Conservation (phyloP, 2,888 invertebrate species). For the Vanessa cardui region DNA sequence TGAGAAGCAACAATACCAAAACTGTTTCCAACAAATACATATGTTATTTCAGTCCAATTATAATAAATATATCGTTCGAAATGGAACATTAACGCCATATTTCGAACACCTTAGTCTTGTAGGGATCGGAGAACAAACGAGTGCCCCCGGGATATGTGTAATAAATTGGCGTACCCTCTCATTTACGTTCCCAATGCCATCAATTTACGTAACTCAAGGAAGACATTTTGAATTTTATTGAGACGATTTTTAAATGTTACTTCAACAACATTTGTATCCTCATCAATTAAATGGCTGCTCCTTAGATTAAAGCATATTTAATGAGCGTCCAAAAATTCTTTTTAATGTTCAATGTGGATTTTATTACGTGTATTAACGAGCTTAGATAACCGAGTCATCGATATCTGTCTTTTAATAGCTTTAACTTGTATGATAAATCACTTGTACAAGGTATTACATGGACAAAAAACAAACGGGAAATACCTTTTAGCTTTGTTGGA, state of each 20-base stretch:
- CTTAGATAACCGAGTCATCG: slow-evolving; percentile 33
- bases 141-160: slow-evolving; percentile 67
- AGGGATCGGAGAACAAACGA: slow-evolving; percentile 62
- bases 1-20: slow-evolving; percentile 16
- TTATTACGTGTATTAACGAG: slow-evolving; percentile 39
- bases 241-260: slow-evolving; percentile 15
- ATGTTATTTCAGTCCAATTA: slow-evolving; percentile 36
- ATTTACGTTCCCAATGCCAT: slow-evolving; percentile 58
- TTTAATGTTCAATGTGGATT: slow-evolving; percentile 36
- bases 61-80: slow-evolving; percentile 68
- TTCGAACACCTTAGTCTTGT: slow-evolving; percentile 53
- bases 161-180: slow-evolving; percentile 68
- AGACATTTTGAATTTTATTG: slow-evolving; percentile 33
- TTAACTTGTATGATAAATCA: slow-evolving; percentile 36
- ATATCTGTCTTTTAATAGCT: slow-evolving; percentile 38
- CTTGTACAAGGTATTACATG: slow-evolving; percentile 25
- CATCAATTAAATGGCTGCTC: slow-evolving; percentile 34
- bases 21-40: slow-evolving; percentile 30
- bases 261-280: slow-evolving; percentile 22
- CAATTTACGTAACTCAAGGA: slow-evolving; percentile 52
- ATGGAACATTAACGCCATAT: slow-evolving; percentile 62
- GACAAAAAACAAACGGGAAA: slow-evolving; percentile 23
- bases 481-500: slow-evolving; percentile 1
- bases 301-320: slow-evolving; percentile 33
- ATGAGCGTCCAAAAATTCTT: slow-evolving; percentile 36